A percentile compares a stretch with the other conserved stretches of the same genome.
phyloP scores from a whole-genome alignment of 30 jellyfish, hydroid and myxozoan species.

The Pelagia noctiluca region DNA sequence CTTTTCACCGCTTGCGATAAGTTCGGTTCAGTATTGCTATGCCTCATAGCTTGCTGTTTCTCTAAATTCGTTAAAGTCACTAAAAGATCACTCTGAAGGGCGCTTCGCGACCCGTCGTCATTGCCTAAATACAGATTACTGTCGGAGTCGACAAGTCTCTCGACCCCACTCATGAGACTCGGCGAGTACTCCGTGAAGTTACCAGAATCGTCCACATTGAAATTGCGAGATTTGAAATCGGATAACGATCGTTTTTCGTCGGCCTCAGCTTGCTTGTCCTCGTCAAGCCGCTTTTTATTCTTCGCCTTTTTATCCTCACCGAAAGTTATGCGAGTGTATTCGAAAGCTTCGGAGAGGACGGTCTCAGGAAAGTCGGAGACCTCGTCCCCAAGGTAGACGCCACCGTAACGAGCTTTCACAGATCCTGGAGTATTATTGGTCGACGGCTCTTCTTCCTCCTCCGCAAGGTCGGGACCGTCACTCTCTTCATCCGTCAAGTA shows the following conservation, averaged over 20 bases:
- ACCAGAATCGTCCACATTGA: conserved; percentile 79
- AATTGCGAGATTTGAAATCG: conserved; percentile 54
- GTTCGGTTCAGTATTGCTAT: conserved; percentile 69
- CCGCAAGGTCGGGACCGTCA: conserved; percentile 57
- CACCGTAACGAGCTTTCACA: conserved; percentile 77
- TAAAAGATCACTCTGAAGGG: conserved; percentile 24
- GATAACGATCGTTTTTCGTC: conserved; percentile 48
- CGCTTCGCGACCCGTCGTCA: conserved; percentile 38
- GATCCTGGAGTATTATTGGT: conserved; percentile 50
- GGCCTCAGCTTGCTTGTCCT: conserved; percentile 56
- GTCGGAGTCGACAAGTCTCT: conserved; percentile 66
- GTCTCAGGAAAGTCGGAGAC: conserved; percentile 48
- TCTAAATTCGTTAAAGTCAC: conserved; percentile 64
- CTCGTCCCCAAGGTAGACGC: conserved; percentile 88
- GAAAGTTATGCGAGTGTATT: conserved; percentile 72
- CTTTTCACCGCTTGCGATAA: conserved; percentile 32
- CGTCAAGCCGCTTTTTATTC: conserved; percentile 55
- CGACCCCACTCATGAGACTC: conserved; percentile 74
- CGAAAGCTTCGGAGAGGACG: conserved; percentile 77
- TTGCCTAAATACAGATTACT: conserved; percentile 58
- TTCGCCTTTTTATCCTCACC: conserved; percentile 74
- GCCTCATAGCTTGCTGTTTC: conserved; percentile 41
- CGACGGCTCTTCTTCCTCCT: conserved; percentile 72
- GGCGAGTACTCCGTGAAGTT: conserved; percentile 60
- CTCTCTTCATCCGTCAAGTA: conserved; percentile 82